Base-by-base conservation (phyloP, 2,797 vertebrate genomes). In the Arrhamphus sclerolepis region DNA sequence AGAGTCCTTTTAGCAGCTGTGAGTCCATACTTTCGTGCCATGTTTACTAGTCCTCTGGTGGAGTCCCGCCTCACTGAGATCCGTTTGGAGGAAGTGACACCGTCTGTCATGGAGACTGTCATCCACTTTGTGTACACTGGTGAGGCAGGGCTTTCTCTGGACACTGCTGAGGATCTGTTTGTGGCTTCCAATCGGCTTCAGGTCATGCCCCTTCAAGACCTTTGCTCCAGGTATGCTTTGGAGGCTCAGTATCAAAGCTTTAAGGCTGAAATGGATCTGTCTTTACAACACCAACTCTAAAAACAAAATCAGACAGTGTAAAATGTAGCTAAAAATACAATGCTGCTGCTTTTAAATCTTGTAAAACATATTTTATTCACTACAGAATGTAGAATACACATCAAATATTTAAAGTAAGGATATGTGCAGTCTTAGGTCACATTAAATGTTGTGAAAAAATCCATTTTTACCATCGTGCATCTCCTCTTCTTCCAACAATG, bases 71-170 rank as follows among this genome's bases (percentile, higher is more conserved):
- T 93, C 20, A 91, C 92, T 0, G 93, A 95, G 75, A 94, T 95
- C 68, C 85, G 91, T 8, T 70, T 95, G 69, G 90, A 93, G 74
- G 94, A 95, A 41, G 93, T 95, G 56, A 92, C 93, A 0, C 92
- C 93, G 1, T 87, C 85, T 1, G 82, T 94, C 58, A 91, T 95
- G 89, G 92, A 95, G 72, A 91, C 86, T 0, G 89, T 95, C 51
- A 90, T 95, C 66, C 90, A 93, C 68, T 95, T 94, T 52, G 89
- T 92, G 50, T 95, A 95, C 87, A 94, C 92, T 0, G 94, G 94
- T 0, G 92, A 94, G 73, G 91, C 92, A 0, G 85, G 85, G 5
- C 89, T 95, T 4, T 88, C 79, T 46, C 87, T 93, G 17, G 94
- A 94, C 64, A 94, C 90, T 0, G 93, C 92, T 0, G 90, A 94